These are phyloP conservation scores for Cricetomys ansorgei DNA, from an alignment of 2,113 vertebrate species.

Conservation along the genomic window DNA sequence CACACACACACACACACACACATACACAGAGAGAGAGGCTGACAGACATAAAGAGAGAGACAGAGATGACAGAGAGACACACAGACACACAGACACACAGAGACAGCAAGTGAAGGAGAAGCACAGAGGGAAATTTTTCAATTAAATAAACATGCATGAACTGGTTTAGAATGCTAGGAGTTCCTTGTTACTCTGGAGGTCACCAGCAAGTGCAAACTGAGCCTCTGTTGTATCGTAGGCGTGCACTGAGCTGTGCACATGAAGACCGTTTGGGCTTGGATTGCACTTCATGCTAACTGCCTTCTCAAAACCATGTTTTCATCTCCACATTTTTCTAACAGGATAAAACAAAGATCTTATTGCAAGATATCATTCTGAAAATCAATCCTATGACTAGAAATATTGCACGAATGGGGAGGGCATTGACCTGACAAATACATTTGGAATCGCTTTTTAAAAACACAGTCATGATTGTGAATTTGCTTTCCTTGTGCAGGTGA, in stretches of 20 bases:
- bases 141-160: not conserved
- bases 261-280: constrained; percentile 10
- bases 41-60: not conserved
- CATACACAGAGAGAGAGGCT: not conserved
- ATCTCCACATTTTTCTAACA: not conserved
- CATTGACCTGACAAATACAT: not conserved
- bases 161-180: not conserved
- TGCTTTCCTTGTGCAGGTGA: constrained; percentile 9
- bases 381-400: constrained; percentile 20
- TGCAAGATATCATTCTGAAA: constrained; percentile 33
- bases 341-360: constrained; percentile 28
- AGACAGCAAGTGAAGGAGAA: not conserved
- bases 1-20: not conserved
- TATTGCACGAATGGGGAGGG: not conserved
- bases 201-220: not conserved
- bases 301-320: constrained; percentile 49
- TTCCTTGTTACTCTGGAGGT: not conserved
- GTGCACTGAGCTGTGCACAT: constrained; percentile 15
- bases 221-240: not conserved
- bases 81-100: not conserved
- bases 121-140: not conserved
- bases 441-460: constrained; percentile 44
- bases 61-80: no score
- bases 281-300: constrained; percentile 49
- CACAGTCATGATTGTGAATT: not conserved